A percentile compares a stretch with the other conserved stretches of the same genome.
Conservation (phyloP, 2,113 vertebrate genomes). For the Tetrax tetrax region DNA sequence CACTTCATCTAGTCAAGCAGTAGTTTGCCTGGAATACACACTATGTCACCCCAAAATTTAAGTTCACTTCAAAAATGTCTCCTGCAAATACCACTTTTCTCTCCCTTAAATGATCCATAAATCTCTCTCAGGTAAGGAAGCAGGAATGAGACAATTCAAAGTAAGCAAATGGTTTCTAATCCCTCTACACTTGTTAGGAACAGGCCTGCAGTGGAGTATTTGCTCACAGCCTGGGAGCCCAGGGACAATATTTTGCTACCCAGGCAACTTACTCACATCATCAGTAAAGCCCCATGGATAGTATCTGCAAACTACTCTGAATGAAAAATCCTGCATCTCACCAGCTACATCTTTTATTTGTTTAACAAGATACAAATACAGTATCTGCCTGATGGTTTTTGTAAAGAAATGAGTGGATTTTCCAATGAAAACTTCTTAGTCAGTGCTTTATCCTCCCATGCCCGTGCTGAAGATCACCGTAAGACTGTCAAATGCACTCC, state of each 20-base stretch:
- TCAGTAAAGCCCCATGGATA: background rate
- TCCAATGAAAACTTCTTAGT: background rate
- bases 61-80: background rate
- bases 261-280: conserved; percentile 25
- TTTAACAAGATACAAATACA: background rate
- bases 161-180: background rate
- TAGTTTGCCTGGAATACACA: background rate
- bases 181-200: background rate
- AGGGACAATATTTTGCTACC: conserved; percentile 20
- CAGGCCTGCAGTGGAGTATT: background rate
- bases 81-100: background rate
- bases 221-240: background rate
- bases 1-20: background rate
- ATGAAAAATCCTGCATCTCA: background rate
- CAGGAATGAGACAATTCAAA: background rate
- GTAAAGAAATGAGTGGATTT: background rate
- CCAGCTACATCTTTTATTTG: background rate
- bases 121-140: background rate
- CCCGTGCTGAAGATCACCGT: background rate
- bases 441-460: background rate
- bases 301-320: background rate
- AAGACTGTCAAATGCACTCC: background rate
- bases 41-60: background rate
- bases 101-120: background rate
- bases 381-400: background rate